Percentiles rank a stretch among this genome's conserved stretches.
Evolutionary conservation across 2,113 vertebrate genomes (phyloP).

Genomic region (Mus spicilegus): DNA sequence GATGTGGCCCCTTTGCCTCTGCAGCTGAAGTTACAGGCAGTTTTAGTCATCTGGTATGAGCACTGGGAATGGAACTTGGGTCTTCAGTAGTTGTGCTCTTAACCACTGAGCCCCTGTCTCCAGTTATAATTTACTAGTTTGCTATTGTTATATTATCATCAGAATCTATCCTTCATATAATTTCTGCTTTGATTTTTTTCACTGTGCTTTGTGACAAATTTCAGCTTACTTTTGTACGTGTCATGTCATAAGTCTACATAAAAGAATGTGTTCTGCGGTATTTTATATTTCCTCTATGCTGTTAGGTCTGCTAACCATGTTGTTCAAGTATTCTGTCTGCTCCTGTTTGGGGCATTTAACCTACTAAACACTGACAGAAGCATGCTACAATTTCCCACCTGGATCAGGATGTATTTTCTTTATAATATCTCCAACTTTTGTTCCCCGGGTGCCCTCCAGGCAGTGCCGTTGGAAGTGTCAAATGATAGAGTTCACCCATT

Average conservation of each 20-base stretch:
- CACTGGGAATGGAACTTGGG: neutral
- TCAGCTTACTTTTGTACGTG: neutral
- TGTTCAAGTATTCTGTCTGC: neutral
- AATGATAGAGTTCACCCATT: neutral
- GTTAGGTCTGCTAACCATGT: neutral
- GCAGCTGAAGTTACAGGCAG: neutral
- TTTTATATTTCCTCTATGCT: neutral
- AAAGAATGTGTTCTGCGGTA: neutral
- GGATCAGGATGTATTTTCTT: neutral
- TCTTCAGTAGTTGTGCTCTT: neutral
- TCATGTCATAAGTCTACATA: neutral
- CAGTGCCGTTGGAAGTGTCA: neutral
- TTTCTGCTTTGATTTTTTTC: constrained; percentile 9
- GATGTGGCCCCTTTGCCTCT: neutral
- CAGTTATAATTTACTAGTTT: neutral
- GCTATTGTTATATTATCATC: neutral
- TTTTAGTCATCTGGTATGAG: accelerated
- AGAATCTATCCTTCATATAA: neutral
- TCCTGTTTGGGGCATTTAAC: neutral
- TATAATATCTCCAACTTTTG: neutral
- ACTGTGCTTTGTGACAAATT: neutral
- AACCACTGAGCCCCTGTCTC: neutral
- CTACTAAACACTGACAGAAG: neutral
- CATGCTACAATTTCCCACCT: neutral
- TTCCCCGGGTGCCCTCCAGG: neutral